Evolutionary conservation across 1,140 invertebrate genomes (phyloP).

Genomic region (Heliconius nattereri): DNA sequence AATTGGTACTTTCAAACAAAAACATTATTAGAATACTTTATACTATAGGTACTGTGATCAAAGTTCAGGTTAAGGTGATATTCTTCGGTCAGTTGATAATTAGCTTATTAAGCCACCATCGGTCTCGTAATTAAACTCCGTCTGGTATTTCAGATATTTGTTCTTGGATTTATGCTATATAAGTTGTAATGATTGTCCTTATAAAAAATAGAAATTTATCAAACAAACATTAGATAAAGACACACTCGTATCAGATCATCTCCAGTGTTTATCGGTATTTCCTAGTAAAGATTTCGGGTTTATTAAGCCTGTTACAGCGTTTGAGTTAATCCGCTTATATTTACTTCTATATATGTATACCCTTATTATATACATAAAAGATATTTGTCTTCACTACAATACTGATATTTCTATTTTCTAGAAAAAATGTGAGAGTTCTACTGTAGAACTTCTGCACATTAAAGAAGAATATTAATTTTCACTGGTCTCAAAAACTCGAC

Average conservation of each 20-base stretch:
- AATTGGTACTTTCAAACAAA: too few relatives aligned
- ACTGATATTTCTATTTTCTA: too few relatives aligned
- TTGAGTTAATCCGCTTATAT: neutral
- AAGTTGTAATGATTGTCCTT: too few relatives aligned
- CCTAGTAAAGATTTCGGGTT: slow-evolving; percentile 1
- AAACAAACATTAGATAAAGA: neutral
- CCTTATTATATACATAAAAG: neutral
- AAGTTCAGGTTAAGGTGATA: neutral
- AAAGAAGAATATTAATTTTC: too few relatives aligned
- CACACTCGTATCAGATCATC: neutral
- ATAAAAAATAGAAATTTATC: too few relatives aligned
- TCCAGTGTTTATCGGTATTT: neutral
- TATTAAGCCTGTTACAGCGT: neutral
- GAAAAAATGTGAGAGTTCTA: too few relatives aligned
- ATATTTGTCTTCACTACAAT: neutral
- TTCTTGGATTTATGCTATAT: too few relatives aligned
- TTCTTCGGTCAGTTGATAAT: neutral
- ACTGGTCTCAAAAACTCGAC: too few relatives aligned
- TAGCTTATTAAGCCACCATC: neutral
- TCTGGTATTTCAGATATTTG: too few relatives aligned
- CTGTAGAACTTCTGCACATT: too few relatives aligned
- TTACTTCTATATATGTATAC: neutral
- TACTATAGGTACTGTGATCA: neutral
- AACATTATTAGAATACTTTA: too few relatives aligned
- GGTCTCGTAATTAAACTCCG: too few relatives aligned